These are phyloP conservation scores for Synanthedon myopaeformis DNA, from an alignment of 2,888 invertebrate species.

Conservation along the genomic window DNA sequence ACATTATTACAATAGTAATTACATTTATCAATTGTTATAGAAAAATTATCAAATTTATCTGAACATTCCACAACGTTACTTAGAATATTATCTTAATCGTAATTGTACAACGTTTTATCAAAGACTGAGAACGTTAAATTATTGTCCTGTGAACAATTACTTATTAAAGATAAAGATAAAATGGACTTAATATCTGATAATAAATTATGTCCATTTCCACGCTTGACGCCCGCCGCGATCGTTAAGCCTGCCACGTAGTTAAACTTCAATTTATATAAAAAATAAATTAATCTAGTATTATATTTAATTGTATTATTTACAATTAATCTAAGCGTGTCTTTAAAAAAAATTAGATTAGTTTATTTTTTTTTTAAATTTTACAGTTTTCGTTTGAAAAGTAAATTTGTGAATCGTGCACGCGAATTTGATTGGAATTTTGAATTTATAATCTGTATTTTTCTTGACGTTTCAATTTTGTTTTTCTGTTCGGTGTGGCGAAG, in stretches of 20 bases:
- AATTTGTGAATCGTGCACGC: no score
- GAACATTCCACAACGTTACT: no score
- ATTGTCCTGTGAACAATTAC: slow-evolving; percentile 1
- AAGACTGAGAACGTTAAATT: background rate
- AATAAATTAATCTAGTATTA: background rate
- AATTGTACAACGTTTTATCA: background rate
- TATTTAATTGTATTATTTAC: no score
- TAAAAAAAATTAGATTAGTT: no score
- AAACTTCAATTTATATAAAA: background rate
- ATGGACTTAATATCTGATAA: slow-evolving; percentile 39
- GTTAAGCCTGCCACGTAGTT: background rate
- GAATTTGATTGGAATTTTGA: background rate
- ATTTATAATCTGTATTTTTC: background rate
- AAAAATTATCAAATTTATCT: no score
- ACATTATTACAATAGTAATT: no score
- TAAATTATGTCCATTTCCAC: slow-evolving; percentile 32
- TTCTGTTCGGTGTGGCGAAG: background rate
- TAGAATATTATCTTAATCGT: background rate
- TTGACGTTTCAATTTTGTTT: background rate
- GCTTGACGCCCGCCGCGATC: slow-evolving; percentile 22
- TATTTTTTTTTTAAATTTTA: no score
- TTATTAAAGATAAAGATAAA: slow-evolving; percentile 24
- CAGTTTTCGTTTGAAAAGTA: no score
- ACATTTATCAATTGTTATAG: no score
- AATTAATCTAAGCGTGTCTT: no score